Conservation (phyloP, 2,888 invertebrate genomes). For the Agrochola litura region DNA sequence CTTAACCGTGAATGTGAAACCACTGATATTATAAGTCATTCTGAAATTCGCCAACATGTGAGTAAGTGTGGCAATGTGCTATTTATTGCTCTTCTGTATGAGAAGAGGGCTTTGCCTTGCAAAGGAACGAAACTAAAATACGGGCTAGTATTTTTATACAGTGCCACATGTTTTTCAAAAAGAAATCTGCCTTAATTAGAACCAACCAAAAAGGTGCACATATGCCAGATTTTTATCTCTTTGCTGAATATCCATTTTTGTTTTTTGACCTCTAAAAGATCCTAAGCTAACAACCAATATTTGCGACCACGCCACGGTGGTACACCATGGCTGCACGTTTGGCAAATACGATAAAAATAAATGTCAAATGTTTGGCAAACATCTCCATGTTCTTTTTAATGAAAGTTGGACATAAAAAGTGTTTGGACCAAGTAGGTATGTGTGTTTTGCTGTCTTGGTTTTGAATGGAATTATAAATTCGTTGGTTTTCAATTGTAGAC, state of each 20-base stretch:
- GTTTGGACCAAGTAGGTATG: not conserved
- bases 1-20: no score
- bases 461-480: not conserved
- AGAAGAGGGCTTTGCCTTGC: not conserved
- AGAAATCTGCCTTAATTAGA: not conserved
- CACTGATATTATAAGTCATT: not conserved
- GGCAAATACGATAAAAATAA: conserved; percentile 42
- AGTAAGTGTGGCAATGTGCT: not conserved
- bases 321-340: conserved; percentile 44
- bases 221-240: not conserved
- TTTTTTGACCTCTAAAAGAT: conserved; percentile 26
- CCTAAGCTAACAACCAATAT: conserved; percentile 49
- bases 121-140: not conserved
- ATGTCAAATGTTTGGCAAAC: conserved; percentile 44
- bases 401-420: conserved; percentile 1
- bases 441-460: not conserved
- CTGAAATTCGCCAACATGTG: not conserved
- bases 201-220: not conserved
- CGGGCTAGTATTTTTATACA: not conserved
- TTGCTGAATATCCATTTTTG: conserved; percentile 21
- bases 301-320: conserved; percentile 19
- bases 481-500: not conserved
- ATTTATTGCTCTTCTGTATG: no score
- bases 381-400: conserved; percentile 9
- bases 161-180: not conserved